Evolutionary conservation across 2,888 invertebrate genomes (phyloP), one percentile per base, ranked within the genome.

Genomic region (Chrysomela aeneicollis): DNA sequence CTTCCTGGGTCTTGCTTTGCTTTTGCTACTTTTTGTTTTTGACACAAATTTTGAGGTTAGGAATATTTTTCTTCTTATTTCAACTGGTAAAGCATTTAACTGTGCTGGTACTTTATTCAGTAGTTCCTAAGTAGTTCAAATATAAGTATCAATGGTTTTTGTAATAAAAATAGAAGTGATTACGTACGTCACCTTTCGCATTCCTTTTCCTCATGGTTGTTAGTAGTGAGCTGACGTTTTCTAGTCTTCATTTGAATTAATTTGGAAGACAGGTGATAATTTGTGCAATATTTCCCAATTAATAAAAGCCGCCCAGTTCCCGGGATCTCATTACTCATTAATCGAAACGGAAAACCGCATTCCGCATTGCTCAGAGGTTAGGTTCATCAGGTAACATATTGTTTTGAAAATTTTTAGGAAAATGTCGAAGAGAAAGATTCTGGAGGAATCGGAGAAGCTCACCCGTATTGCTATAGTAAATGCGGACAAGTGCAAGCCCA

Each of bases 401-500:
- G 67, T 67, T 62, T 70, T 68, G 50, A 49, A n/a, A 46, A 59
- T 66, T 68, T 66, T 64, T 57, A 67, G 67, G 69, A 86, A 82
- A 75, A 90, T 90, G 90, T 89, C 90, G 51, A 88, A 89, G 60
- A 86, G 87, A 84, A 90, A 88, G 85, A 89, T 89, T 73, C 87
- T 85, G 78, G 94, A 95, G 79, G 95, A 95, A 84, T 92, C 92
- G 32, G 97, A 97, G 81, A 94, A 94, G 83, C 90, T 97, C 78
- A 98, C 97, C 61, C 91, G 98, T 86, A 98, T 98, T 83, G 98
- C 98, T 70, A 98, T 98, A 78, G 97, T 98, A 70, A 98, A 95
- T 83, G 91, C 92, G 73, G 99, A 99, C 85, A 95, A 97, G 80
- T 99, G 99, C 84, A 99, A 99, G 83, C 99, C 99, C 1, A 99